These are phyloP conservation scores for Mormoops blainvillei DNA, from an alignment of 2,113 vertebrate genomes.

Conservation along the genomic window DNA sequence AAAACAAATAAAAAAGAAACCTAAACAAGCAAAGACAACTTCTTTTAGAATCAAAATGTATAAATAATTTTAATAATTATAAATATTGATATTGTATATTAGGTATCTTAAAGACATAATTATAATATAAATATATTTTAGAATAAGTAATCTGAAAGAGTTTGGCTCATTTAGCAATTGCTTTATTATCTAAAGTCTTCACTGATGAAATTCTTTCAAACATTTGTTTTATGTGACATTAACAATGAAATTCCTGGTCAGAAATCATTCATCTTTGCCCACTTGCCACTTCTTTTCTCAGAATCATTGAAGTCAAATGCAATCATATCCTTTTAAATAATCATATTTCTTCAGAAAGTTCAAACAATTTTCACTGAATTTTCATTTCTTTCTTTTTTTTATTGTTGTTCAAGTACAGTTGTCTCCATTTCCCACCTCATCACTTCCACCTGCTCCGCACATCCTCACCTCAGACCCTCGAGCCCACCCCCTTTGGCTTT, in stretches of 20 bases:
- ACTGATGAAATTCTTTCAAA: not conserved
- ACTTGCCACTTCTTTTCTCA: not conserved
- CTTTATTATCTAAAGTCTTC: not conserved
- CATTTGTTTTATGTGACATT: not conserved
- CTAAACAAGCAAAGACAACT: not conserved
- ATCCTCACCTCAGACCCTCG: too few species aligned
- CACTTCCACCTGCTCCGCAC: too few species aligned
- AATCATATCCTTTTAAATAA: not conserved
- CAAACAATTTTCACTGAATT: not conserved
- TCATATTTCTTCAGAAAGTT: not conserved
- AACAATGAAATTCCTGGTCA: not conserved
- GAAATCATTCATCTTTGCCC: not conserved
- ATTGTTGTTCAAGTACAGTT: too few species aligned
- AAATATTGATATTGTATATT: not conserved
- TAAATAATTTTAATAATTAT: not conserved
- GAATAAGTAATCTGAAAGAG: not conserved
- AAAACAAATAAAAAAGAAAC: not conserved
- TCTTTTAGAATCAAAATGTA: not conserved
- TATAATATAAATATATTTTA: not conserved
- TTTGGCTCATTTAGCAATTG: not conserved
- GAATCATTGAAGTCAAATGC: not conserved
- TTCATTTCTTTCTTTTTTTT: too few species aligned
- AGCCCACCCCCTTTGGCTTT: too few species aligned
- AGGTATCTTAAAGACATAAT: not conserved
- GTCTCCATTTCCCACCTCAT: too few species aligned